These are phyloP conservation scores for Odontophorus gujanensis DNA, from an alignment of 2,113 vertebrate species.

Conservation along the genomic window DNA sequence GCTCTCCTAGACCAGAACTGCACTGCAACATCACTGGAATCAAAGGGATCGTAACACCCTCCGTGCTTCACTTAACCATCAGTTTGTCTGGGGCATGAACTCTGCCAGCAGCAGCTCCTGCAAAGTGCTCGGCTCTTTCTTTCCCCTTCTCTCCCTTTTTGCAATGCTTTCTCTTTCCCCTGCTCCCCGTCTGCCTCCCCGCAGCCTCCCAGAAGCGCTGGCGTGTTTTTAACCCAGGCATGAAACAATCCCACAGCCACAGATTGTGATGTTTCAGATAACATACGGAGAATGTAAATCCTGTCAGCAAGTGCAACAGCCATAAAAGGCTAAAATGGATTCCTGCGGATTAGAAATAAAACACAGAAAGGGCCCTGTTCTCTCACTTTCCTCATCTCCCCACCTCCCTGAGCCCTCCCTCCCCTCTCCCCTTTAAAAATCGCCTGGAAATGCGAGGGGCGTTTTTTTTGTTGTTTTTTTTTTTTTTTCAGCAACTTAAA, in stretches of 20 bases:
- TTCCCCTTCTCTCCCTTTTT: background rate
- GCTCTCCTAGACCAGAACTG: background rate
- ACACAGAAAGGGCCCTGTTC: slow-evolving; percentile 80
- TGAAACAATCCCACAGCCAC: slow-evolving; percentile 49
- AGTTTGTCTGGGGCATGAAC: slow-evolving; percentile 53
- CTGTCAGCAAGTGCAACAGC: slow-evolving; percentile 79
- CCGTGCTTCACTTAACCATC: slow-evolving; percentile 35
- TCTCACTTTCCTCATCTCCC: slow-evolving; percentile 68
- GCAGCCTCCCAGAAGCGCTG: slow-evolving; percentile 68
- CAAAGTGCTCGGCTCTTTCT: background rate
- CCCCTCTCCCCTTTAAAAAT: slow-evolving; percentile 64
- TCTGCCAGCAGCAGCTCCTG: slow-evolving; percentile 47
- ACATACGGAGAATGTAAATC: slow-evolving; percentile 76
- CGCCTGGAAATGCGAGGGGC: slow-evolving; percentile 71
- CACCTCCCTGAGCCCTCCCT: slow-evolving; percentile 21
- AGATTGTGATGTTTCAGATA: slow-evolving; percentile 72
- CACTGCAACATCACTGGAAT: background rate
- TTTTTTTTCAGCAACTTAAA: slow-evolving; percentile 78
- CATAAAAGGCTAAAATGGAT: slow-evolving; percentile 81
- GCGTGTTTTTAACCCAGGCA: slow-evolving; percentile 68
- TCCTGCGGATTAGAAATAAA: slow-evolving; percentile 81
- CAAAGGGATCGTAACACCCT: slow-evolving; percentile 29
- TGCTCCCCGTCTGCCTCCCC: background rate
- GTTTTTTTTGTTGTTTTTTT: background rate
- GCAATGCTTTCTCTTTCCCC: background rate